Evolutionary conservation across 2,888 invertebrate species (phyloP).

Genomic region (Plemyria rubiginata): DNA sequence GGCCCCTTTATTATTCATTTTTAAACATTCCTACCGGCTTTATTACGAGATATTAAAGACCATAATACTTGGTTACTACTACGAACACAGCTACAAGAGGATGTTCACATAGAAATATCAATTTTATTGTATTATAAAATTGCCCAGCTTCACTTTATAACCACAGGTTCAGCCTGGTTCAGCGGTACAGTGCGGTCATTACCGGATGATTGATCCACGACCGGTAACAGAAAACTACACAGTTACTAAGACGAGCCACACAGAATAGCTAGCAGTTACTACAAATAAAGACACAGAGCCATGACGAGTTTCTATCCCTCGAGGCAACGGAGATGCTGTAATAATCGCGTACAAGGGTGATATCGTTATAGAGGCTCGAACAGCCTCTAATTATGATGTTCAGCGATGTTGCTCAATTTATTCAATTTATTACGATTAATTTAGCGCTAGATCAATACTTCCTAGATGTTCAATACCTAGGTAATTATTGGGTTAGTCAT

Average conservation of each 20-base stretch:
- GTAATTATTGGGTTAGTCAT: conserved; percentile 5
- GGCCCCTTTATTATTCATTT: not conserved
- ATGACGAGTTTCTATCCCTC: not conserved
- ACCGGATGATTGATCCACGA: conserved; percentile 22
- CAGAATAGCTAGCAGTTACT: conserved; percentile 7
- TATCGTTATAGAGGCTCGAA: conserved; percentile 24
- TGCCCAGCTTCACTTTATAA: conserved; percentile 16
- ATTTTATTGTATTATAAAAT: conserved; percentile 11
- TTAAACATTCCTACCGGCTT: no score
- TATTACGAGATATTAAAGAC: no score
- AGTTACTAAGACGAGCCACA: conserved; percentile 8
- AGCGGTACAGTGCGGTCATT: conserved; percentile 12
- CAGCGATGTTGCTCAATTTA: conserved; percentile 24
- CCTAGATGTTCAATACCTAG: conserved; percentile 1
- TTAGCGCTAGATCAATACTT: conserved; percentile 19
- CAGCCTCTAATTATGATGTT: conserved; percentile 30
- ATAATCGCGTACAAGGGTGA: conserved; percentile 19
- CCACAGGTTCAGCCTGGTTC: conserved; percentile 8
- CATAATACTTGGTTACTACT: not conserved
- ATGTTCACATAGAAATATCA: conserved; percentile 12
- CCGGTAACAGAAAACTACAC: conserved; percentile 6
- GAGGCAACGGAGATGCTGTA: not conserved
- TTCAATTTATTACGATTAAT: conserved; percentile 35
- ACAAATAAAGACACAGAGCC: conserved; percentile 2
- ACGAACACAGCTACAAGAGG: not conserved